A percentile compares a stretch with the other conserved stretches of the same genome.
Evolutionary conservation across 2,797 vertebrate species (phyloP).

Genomic region (Novumbra hubbsi): DNA sequence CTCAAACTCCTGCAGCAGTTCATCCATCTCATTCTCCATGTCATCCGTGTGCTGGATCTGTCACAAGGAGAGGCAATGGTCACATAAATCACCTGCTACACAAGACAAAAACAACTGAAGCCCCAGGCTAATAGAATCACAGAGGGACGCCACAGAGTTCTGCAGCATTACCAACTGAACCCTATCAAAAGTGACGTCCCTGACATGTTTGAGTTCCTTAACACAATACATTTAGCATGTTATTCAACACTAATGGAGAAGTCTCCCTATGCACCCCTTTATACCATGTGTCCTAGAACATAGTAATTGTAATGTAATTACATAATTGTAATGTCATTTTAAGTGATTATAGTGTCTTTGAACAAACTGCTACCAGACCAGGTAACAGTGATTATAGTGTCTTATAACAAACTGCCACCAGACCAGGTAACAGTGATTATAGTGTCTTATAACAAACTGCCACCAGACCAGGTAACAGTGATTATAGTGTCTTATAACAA

Average conservation of each 20-base stretch:
- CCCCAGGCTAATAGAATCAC: neutral
- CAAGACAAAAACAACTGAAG: neutral
- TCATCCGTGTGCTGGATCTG: conserved; percentile 98
- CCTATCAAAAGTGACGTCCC: neutral
- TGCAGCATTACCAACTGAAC: neutral
- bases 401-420: no score
- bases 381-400: neutral
- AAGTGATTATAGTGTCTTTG: no score
- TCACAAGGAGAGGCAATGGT: conserved; percentile 3
- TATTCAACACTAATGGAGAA: neutral
- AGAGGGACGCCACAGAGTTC: neutral
- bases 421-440: neutral
- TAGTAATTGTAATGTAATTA: no score
- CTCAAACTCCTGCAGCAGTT: conserved; percentile 96
- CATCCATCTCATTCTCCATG: conserved; percentile 99
- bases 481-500: no score
- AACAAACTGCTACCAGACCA: no score
- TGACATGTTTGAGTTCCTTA: neutral
- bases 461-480: no score
- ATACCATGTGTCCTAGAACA: neutral
- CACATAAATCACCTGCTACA: neutral
- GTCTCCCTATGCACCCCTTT: neutral
- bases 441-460: neutral
- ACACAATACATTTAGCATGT: neutral
- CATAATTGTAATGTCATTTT: no score